Evolutionary conservation across 2,113 vertebrate genomes (phyloP).

Genomic region (Sylvietta virens): DNA sequence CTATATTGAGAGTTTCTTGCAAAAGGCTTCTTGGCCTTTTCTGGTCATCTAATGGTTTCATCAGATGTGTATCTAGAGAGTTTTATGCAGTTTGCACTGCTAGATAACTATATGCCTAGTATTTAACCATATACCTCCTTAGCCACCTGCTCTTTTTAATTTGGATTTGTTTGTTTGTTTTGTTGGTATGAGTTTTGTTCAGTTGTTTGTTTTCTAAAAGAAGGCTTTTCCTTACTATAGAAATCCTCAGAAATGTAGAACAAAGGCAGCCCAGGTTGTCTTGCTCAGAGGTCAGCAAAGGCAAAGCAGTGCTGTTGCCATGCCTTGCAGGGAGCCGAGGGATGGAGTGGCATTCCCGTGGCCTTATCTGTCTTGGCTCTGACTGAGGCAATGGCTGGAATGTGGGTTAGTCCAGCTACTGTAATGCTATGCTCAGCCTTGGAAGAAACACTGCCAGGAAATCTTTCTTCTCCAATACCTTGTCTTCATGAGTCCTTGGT

Average conservation of each 20-base stretch:
- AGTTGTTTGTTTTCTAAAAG: not conserved
- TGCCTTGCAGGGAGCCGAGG: rapidly evolving
- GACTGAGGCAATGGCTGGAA: not conserved
- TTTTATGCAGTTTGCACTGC: not conserved
- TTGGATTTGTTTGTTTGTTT: not conserved
- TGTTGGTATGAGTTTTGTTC: not conserved
- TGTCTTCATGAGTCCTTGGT: not conserved
- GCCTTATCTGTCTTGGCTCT: not conserved
- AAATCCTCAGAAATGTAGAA: not conserved
- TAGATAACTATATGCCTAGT: not conserved
- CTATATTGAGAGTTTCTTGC: not conserved
- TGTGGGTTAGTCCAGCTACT: not conserved
- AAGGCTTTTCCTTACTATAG: not conserved
- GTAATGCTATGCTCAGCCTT: not conserved
- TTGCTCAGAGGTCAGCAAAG: not conserved
- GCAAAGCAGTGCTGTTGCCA: not conserved
- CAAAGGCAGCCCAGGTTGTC: not conserved
- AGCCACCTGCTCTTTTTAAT: not conserved
- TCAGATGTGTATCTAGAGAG: not conserved
- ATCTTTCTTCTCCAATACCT: not conserved
- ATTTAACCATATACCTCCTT: not conserved
- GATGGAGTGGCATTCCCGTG: not conserved
- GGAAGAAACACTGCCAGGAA: not conserved
- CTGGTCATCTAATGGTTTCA: not conserved
- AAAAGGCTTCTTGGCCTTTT: not conserved